A percentile compares a stretch with the other conserved stretches of the same genome.
Conservation (phyloP, 1,140 invertebrate species). For the Drosophila ananassae region DNA sequence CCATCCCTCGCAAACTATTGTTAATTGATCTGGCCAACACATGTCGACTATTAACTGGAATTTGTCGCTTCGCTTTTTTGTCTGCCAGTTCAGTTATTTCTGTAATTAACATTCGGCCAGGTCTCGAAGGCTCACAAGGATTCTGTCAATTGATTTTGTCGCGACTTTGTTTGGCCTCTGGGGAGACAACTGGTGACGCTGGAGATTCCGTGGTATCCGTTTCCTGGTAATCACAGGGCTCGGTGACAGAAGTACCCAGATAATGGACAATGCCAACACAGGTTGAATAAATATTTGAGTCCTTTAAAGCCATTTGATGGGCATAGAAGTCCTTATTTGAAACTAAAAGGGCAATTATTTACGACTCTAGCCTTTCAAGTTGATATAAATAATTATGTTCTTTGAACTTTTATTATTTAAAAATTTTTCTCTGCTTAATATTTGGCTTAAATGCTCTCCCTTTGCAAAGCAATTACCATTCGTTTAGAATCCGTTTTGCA, state of each 20-base stretch:
- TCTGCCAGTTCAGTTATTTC: slow-evolving; percentile 46
- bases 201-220: slow-evolving; percentile 3
- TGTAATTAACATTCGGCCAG: slow-evolving; percentile 65
- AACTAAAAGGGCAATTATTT: slow-evolving; percentile 9
- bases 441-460: not conserved
- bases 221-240: slow-evolving; percentile 65
- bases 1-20: slow-evolving; percentile 56
- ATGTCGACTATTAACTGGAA: slow-evolving; percentile 66
- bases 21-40: slow-evolving; percentile 67
- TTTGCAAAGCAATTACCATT: not conserved
- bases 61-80: slow-evolving; percentile 63
- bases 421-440: not conserved
- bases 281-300: slow-evolving; percentile 33
- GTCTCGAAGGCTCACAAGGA: slow-evolving; percentile 58
- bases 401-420: not conserved
- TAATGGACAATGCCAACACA: slow-evolving; percentile 19
- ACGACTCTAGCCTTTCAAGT: not conserved
- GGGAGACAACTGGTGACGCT: slow-evolving; percentile 30
- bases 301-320: slow-evolving; percentile 19
- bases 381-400: not conserved
- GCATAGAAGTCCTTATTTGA: not conserved
- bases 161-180: slow-evolving; percentile 66
- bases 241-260: slow-evolving; percentile 32
- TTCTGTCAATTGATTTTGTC: slow-evolving; percentile 75
- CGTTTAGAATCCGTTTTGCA: slow-evolving; percentile 18